Evolutionary conservation across 1,140 invertebrate genomes (phyloP).

Genomic region (Papilio polytes): DNA sequence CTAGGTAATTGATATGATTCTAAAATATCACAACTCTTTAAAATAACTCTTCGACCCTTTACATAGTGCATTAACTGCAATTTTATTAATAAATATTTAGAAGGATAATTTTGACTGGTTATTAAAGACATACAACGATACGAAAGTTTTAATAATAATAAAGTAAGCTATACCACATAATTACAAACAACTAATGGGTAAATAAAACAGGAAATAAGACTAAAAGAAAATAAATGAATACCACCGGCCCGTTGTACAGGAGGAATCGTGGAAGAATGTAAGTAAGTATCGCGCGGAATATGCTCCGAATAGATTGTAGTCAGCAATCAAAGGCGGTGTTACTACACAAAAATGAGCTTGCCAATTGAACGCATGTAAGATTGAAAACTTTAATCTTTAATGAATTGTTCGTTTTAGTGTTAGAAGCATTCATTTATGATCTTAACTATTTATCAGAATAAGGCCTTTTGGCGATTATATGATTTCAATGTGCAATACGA

Average conservation of each 20-base stretch:
- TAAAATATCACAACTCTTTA: too few relatives aligned
- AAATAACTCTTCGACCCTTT: too few relatives aligned
- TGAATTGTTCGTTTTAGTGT: too few relatives aligned
- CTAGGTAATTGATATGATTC: too few relatives aligned
- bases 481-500: too few relatives aligned
- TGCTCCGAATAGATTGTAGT: neutral
- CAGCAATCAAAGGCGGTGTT: neutral
- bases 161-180: neutral
- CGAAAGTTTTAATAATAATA: neutral
- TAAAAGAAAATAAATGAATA: constrained; percentile 1
- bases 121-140: neutral
- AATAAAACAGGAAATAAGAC: neutral
- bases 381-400: neutral
- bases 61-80: too few relatives aligned
- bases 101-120: too few relatives aligned
- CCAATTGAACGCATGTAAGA: neutral
- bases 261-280: constrained; percentile 8
- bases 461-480: neutral
- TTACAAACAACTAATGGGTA: neutral
- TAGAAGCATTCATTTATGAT: too few relatives aligned
- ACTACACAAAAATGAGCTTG: neutral
- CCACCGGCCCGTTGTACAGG: neutral
- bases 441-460: neutral
- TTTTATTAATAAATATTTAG: too few relatives aligned
- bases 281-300: constrained; percentile 8